Conservation (phyloP, 2,113 vertebrate genomes). For the Odobenus rosmarus region DNA sequence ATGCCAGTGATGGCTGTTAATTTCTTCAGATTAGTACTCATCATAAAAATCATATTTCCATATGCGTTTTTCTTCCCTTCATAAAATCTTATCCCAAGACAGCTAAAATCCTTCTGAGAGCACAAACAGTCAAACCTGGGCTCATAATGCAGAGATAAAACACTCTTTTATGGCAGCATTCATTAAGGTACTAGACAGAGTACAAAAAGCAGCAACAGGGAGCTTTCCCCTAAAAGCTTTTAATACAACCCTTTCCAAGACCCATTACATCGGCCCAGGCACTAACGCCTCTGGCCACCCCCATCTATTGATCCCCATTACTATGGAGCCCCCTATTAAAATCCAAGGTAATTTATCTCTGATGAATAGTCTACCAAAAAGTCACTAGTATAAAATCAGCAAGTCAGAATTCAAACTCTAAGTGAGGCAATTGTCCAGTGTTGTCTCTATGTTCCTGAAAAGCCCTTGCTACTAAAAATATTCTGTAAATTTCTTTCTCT, state of each 20-base stretch:
- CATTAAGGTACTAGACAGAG: conserved; percentile 76
- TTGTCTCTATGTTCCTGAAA: not conserved
- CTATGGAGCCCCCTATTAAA: conserved; percentile 45
- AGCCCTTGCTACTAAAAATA: not conserved
- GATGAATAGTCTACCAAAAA: conserved; percentile 31
- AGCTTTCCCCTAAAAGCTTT: conserved; percentile 77
- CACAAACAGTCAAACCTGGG: conserved; percentile 63
- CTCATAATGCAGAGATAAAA: conserved; percentile 68
- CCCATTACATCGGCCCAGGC: conserved; percentile 51
- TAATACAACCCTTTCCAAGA: conserved; percentile 67
- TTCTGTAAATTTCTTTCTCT: not conserved
- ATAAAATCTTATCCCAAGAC: conserved; percentile 65
- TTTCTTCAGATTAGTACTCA: conserved; percentile 75
- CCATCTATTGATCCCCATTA: conserved; percentile 41
- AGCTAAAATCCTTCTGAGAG: conserved; percentile 60
- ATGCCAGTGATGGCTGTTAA: conserved; percentile 63
- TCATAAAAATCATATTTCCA: conserved; percentile 73
- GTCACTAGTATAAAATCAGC: conserved; percentile 34
- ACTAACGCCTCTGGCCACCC: conserved; percentile 50
- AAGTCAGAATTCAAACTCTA: not conserved
- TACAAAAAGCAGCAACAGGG: conserved; percentile 72
- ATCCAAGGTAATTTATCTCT: conserved; percentile 60
- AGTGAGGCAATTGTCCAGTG: not conserved
- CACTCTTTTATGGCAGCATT: conserved; percentile 62
- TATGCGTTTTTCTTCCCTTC: conserved; percentile 57